Base-by-base conservation (phyloP, 2,888 invertebrate genomes). In the Fissipunctia ypsillon region DNA sequence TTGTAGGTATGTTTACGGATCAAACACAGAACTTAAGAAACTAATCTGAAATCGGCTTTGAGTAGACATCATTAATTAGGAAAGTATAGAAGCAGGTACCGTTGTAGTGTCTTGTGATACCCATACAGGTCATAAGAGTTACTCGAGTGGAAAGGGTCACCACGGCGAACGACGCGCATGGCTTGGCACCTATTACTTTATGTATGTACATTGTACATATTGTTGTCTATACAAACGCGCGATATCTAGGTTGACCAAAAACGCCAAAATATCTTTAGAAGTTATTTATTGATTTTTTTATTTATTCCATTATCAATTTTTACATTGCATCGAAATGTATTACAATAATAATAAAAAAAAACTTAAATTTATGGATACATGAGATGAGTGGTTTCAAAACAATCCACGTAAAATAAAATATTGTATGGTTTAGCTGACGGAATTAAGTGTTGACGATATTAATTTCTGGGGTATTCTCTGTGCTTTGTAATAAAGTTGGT, bases 81-180 rank as follows among this genome's bases (percentile, higher is more conserved):
- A 16, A 52, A 43, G 31, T 38, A 43, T 61, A 61, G 28, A 77
- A 88, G 83, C 83, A 66, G 52, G 75, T 43, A 52, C 48, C 41
- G 48, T 14, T 80, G 45, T 67, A 50, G 66, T 67, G 61, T 69
- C 77, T 76, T 80, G 79, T 84, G 73, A 76, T 72, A 78, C 69
- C 79, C 81, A 81, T 79, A 80, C 79, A 79, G 75, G 80, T 81
- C 57, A 65, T 50, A 52, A 69, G 80, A 81, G 35, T 60, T 25
- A 76, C 64, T 78, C 78, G 43, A 81, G 69, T 78, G 78, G 54
- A 52, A 81, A 76, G 81, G 76, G 69, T 61, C 76, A 57, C 69
- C 43, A 60, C 59, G 81, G 59, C 69, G 41, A 63, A 76, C 64
- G 69, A 81, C 54, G 81, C 76, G 69, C 81, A 60, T 69, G 76